Conservation (phyloP, 37 sponge, comb jelly and placozoan genomes). For the Cliona cf. orientalis region DNA sequence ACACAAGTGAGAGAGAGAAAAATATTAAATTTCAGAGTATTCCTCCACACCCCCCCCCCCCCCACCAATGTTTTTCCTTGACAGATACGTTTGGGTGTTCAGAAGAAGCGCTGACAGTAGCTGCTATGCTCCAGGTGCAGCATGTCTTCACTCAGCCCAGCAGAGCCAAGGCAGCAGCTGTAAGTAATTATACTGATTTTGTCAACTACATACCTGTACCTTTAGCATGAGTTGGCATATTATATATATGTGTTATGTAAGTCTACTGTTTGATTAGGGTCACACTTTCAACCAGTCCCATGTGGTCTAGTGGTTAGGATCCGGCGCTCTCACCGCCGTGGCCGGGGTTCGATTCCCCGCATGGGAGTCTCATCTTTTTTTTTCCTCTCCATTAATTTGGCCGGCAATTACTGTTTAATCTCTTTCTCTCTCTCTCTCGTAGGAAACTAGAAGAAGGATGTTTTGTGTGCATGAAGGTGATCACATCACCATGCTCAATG, state of each 20-base stretch:
- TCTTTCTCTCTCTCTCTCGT: neutral
- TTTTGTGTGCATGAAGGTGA: conserved; percentile 93
- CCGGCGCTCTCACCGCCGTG: conserved; percentile 67
- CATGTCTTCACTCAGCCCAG: conserved; percentile 77
- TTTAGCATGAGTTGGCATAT: too few species aligned
- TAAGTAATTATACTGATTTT: conserved; percentile 32
- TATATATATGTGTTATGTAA: too few species aligned
- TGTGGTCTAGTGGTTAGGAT: conserved; percentile 3
- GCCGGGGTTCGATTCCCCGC: conserved; percentile 76
- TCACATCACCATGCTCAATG: conserved; percentile 91
- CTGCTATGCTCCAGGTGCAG: conserved; percentile 91
- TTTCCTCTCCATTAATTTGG: neutral
- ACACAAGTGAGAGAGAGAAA: neutral
- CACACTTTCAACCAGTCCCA: neutral
- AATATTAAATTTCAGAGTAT: too few species aligned
- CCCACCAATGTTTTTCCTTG: neutral
- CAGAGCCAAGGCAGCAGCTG: conserved; percentile 72
- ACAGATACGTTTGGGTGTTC: conserved; percentile 87
- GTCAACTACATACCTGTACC: too few species aligned
- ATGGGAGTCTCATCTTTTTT: conserved; percentile 46
- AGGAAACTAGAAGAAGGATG: conserved; percentile 70
- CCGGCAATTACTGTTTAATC: neutral
- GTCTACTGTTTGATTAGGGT: neutral
- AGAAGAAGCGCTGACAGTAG: conserved; percentile 85
- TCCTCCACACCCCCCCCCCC: neutral